Conservation (phyloP, 2,888 invertebrate species). For the Drosophila affinis region DNA sequence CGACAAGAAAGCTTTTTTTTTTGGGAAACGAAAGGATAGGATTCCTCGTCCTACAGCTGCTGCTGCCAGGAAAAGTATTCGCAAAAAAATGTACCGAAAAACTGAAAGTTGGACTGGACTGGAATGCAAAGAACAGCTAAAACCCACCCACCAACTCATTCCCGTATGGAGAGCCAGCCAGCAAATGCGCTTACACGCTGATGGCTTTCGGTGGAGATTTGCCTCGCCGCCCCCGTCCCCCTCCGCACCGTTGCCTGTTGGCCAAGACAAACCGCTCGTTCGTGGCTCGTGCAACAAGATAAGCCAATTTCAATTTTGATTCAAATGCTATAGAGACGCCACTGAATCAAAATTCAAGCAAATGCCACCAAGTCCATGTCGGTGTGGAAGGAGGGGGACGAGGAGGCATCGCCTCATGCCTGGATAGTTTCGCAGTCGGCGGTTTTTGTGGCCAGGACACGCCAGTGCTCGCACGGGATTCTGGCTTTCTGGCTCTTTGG, state of each 20-base stretch:
- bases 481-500: not conserved
- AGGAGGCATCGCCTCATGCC: not conserved
- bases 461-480: not conserved
- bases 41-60: conserved; percentile 44
- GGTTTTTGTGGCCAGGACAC: conserved; percentile 37
- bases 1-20: conserved; percentile 40
- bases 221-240: not conserved
- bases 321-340: conserved; percentile 68
- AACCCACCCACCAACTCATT: not conserved
- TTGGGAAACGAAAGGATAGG: conserved; percentile 6
- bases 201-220: conserved; percentile 36
- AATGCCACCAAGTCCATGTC: conserved; percentile 33
- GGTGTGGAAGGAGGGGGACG: too few species aligned
- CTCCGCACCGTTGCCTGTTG: conserved; percentile 1
- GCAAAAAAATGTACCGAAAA: conserved; percentile 16
- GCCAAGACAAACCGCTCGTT: conserved; percentile 59
- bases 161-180: conserved; percentile 1
- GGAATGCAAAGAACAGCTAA: not conserved
- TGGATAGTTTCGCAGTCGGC: conserved; percentile 33
- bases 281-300: conserved; percentile 71
- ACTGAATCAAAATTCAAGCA: conserved; percentile 66
- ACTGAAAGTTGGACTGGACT: conserved; percentile 44
- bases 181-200: conserved; percentile 54
- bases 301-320: conserved; percentile 78
- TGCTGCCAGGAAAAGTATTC: conserved; percentile 32